Evolutionary conservation across 2,797 vertebrate genomes (phyloP).

Genomic region (Myiothlypis coronata): DNA sequence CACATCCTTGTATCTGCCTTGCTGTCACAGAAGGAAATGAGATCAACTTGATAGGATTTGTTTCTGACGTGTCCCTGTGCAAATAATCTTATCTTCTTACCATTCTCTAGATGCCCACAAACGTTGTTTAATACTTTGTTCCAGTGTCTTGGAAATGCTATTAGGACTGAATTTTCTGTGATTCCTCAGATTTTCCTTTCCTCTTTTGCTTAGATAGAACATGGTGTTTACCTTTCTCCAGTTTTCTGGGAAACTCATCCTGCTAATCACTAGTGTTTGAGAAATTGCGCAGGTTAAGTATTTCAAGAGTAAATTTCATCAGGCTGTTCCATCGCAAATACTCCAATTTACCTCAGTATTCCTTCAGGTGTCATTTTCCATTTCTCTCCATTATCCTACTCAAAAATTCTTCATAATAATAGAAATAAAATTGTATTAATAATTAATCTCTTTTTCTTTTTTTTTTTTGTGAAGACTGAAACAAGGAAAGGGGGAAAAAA

Average conservation of each 20-base stretch:
- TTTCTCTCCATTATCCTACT: not conserved
- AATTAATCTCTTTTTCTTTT: not conserved
- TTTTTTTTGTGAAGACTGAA: not conserved
- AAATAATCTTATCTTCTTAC: not conserved
- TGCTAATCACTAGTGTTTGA: not conserved
- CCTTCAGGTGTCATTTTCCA: not conserved
- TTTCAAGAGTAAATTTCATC: not conserved
- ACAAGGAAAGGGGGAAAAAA: not conserved
- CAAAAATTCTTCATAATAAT: not conserved
- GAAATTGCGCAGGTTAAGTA: not conserved
- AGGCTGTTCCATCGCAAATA: not conserved
- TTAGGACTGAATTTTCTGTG: not conserved
- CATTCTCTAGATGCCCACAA: not conserved
- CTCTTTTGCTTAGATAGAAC: not conserved
- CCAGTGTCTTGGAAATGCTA: not conserved
- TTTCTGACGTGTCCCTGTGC: not conserved
- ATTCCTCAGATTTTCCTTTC: not conserved
- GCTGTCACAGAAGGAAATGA: conserved; percentile 35
- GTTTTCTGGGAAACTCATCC: not conserved
- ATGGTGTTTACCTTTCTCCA: not conserved
- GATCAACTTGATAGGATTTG: not conserved
- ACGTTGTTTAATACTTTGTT: not conserved
- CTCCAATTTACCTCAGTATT: not conserved
- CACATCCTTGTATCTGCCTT: not conserved
- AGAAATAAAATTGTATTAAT: not conserved